Conservation (phyloP, 2,797 vertebrate genomes). For the Micropoecilia bifurca region DNA sequence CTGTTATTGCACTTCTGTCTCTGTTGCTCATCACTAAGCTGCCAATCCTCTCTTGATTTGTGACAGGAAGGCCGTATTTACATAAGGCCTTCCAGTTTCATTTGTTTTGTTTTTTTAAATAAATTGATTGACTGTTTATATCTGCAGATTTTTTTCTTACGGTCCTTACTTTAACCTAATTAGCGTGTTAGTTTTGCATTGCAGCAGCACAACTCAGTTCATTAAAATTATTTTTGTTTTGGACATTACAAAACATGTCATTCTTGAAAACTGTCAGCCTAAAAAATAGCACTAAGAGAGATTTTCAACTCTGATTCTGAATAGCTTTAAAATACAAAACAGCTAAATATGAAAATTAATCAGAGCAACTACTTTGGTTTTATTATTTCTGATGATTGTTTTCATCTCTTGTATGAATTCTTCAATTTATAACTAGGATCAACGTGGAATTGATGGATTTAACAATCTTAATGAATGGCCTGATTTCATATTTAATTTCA, state of each 20-base stretch:
- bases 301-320: neutral
- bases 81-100: constrained; percentile 31
- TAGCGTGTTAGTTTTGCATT: neutral
- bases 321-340: neutral
- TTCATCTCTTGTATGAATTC: neutral
- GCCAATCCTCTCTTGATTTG: constrained; percentile 70
- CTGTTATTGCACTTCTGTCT: constrained; percentile 66
- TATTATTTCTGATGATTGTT: neutral
- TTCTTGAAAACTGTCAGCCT: neutral
- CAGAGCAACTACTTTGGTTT: neutral
- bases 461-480: neutral
- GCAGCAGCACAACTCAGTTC: constrained; percentile 2
- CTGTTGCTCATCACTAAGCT: constrained; percentile 62
- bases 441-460: neutral
- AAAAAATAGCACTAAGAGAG: neutral
- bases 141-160: constrained; percentile 7
- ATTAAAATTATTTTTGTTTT: neutral
- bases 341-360: neutral
- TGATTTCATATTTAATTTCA: neutral
- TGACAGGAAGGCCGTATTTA: constrained; percentile 43
- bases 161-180: neutral
- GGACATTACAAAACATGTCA: neutral
- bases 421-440: neutral
- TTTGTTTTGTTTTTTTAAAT: constrained; percentile 48
- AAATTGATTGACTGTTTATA: constrained; percentile 48